Percentiles rank a stretch among this genome's conserved stretches.
phyloP scores from a whole-genome alignment of 2,888 invertebrate genomes.

The Germaria angustata region DNA sequence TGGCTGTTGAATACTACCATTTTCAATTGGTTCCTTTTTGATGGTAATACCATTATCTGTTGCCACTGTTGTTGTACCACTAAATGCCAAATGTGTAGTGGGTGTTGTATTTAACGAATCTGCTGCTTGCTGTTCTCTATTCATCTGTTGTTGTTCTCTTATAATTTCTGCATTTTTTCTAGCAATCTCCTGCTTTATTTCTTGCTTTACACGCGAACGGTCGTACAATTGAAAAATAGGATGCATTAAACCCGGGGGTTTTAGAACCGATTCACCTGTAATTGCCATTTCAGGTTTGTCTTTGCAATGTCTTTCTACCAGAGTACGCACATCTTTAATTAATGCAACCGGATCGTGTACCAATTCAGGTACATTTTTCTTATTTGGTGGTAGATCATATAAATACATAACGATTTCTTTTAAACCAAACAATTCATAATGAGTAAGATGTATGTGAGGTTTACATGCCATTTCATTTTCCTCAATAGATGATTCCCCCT shows the following conservation, averaged over 20 bases:
- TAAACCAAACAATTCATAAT: slow-evolving; percentile 88
- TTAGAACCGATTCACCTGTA: slow-evolving; percentile 90
- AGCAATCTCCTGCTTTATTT: slow-evolving; percentile 77
- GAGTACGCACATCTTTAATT: slow-evolving; percentile 91
- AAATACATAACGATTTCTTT: slow-evolving; percentile 95
- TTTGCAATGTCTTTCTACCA: slow-evolving; percentile 93
- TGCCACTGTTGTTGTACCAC: slow-evolving; percentile 62
- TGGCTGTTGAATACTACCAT: slow-evolving; percentile 66
- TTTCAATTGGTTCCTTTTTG: slow-evolving; percentile 75
- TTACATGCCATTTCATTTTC: slow-evolving; percentile 75
- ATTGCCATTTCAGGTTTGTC: slow-evolving; percentile 91
- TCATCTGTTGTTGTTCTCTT: slow-evolving; percentile 73
- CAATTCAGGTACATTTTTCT: slow-evolving; percentile 95
- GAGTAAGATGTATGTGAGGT: slow-evolving; percentile 87
- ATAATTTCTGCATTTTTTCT: slow-evolving; percentile 76
- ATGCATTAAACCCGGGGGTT: slow-evolving; percentile 73
- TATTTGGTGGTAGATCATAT: slow-evolving; percentile 92
- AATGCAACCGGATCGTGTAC: slow-evolving; percentile 93
- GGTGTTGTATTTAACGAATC: slow-evolving; percentile 61
- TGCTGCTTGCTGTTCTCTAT: slow-evolving; percentile 71
- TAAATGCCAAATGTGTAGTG: slow-evolving; percentile 55
- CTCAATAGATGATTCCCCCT: slow-evolving; percentile 78
- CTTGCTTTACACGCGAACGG: slow-evolving; percentile 76
- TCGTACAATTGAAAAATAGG: slow-evolving; percentile 74
- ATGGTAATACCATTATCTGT: slow-evolving; percentile 69